A percentile compares a stretch with the other conserved stretches of the same genome.
Conservation (phyloP, 1,140 invertebrate species). For the Zaprionus inermis region DNA sequence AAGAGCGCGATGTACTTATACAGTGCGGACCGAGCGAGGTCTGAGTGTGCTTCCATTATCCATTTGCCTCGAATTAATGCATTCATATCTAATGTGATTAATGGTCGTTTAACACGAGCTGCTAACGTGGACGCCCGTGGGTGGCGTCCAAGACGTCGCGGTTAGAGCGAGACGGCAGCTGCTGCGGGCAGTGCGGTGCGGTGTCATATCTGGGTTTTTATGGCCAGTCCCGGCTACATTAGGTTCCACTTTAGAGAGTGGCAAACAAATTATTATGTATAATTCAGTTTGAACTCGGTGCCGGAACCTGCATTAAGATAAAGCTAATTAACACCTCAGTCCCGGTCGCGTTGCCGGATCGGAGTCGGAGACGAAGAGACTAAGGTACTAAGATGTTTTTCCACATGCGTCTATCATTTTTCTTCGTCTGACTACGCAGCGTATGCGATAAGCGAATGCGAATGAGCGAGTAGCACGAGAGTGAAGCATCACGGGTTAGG, state of each 20-base stretch:
- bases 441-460: conserved; percentile 41
- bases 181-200: neutral
- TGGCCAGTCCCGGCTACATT: conserved; percentile 57
- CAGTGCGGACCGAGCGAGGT: neutral
- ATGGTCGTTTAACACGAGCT: conserved; percentile 79
- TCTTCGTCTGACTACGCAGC: conserved; percentile 29
- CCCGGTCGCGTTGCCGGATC: conserved; percentile 8
- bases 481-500: neutral
- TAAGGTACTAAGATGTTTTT: conserved; percentile 35
- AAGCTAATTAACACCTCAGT: conserved; percentile 78
- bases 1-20: neutral
- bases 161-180: neutral
- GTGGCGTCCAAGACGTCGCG: conserved; percentile 20
- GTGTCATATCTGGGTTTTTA: conserved; percentile 48
- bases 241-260: conserved; percentile 80
- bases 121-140: conserved; percentile 30
- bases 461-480: conserved; percentile 16
- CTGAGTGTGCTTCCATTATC: neutral
- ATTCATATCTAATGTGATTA: conserved; percentile 82
- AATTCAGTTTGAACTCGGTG: conserved; percentile 82
- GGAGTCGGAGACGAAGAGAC: neutral
- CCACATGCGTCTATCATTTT: conserved; percentile 51
- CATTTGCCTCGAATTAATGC: conserved; percentile 63
- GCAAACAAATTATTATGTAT: conserved; percentile 81
- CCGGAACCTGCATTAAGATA: conserved; percentile 82